These are phyloP conservation scores for Ophion ventricosus DNA, from an alignment of 2,888 invertebrate species.

Conservation along the genomic window DNA sequence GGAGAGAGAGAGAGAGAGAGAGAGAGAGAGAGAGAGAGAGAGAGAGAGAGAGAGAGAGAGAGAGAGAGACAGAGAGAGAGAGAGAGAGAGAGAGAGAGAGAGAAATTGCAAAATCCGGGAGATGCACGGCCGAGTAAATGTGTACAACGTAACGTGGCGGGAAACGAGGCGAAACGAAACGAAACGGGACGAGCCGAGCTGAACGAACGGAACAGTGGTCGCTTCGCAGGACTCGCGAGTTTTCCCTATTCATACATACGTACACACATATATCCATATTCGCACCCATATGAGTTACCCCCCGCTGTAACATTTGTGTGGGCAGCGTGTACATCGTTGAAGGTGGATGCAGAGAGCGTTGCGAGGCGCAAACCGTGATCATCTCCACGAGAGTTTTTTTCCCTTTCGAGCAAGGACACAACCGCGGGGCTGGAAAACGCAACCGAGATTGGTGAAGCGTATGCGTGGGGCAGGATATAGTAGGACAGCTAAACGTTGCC, in stretches of 20 bases:
- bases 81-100: neutral
- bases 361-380: slow-evolving; percentile 31
- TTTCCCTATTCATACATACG: slow-evolving; percentile 26
- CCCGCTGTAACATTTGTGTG: too few relatives aligned
- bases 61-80: neutral
- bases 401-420: slow-evolving; percentile 40
- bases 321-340: slow-evolving; percentile 23
- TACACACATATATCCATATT: slow-evolving; percentile 24
- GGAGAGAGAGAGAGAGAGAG: neutral
- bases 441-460: slow-evolving; percentile 33
- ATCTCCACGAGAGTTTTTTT: slow-evolving; percentile 44
- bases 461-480: slow-evolving; percentile 15
- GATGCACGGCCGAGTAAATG: slow-evolving; percentile 23
- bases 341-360: slow-evolving; percentile 54
- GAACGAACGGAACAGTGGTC: slow-evolving; percentile 58
- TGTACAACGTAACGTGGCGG: slow-evolving; percentile 79
- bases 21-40: neutral
- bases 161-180: slow-evolving; percentile 82
- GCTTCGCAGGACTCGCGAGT: slow-evolving; percentile 53
- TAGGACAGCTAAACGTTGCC: slow-evolving; percentile 39
- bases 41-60: neutral
- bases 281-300: too few relatives aligned
- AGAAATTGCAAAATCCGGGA: slow-evolving; percentile 21
- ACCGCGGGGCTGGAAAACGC: slow-evolving; percentile 26
- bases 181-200: slow-evolving; percentile 77